Evolutionary conservation across 2,797 vertebrate species (phyloP).

Genomic region (Syncerus caffer): DNA sequence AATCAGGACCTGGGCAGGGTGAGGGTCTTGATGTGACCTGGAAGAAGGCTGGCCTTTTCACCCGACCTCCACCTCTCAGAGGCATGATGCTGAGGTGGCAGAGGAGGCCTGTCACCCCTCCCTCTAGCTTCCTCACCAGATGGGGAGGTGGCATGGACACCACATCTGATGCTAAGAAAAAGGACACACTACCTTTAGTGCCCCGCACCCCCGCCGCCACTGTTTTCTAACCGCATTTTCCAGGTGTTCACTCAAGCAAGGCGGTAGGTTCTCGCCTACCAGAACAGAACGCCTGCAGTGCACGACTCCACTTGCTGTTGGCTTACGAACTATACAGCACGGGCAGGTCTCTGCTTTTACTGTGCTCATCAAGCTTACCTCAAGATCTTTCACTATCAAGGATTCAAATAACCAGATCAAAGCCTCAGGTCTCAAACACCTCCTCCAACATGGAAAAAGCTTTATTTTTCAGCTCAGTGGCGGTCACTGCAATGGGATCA

Average conservation of each 20-base stretch:
- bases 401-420: neutral
- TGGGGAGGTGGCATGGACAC: neutral
- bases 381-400: neutral
- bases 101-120: neutral
- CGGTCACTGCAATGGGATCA: neutral
- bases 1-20: neutral
- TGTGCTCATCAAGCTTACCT: neutral
- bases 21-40: neutral
- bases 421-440: neutral
- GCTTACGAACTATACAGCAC: neutral
- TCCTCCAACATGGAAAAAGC: neutral
- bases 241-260: neutral
- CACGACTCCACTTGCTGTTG: neutral
- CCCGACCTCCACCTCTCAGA: neutral
- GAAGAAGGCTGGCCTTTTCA: neutral
- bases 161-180: too few relatives aligned
- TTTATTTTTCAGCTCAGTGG: neutral
- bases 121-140: neutral
- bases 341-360: neutral
- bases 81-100: neutral
- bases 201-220: accelerated
- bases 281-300: neutral
- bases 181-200: too few relatives aligned
- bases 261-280: neutral
- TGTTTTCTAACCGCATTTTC: neutral